Base-by-base conservation (phyloP, 2,888 invertebrate genomes). In the Anthophora plumipes region DNA sequence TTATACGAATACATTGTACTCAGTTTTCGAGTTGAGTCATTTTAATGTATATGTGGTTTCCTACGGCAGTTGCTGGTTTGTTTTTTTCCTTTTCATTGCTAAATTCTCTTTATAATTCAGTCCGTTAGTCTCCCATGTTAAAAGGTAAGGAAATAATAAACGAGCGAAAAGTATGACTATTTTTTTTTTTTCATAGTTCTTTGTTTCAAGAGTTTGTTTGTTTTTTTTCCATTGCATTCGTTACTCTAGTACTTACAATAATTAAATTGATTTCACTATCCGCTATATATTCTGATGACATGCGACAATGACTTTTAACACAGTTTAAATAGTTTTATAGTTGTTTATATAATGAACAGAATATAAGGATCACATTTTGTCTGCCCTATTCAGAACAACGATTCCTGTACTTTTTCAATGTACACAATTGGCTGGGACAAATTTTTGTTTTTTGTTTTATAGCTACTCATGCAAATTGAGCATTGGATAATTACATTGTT, bases 41-140 rank as follows among this genome's bases (percentile, higher is more conserved):
- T 76, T 83, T 75, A 73, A 71, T 72, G 72, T 79, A 84, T 67
- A 78, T 81, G 80, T 88, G 72, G 78, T 89, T 89, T 90, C 88
- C 86, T 91, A 90, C 77, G 90, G 91, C 91, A 91, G 91, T 90
- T 90, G 90, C 90, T 91, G 90, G 90, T 90, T n/a, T n/a, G n/a
- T n/a, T n/a, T n/a, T n/a, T 91, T 87, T 87, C 77, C 75, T 82
- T 50, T 79, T 85, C 75, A 77, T 78, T 73, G 59, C 50, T 64
- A 72, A 12, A 20, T 52, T n/a, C 67, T 60, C 61, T 76, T 80
- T 74, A 55, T 50, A 46, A 52, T 61, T 69, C 69, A 64, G 63
- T 78, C 79, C 76, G 48, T 80, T 37, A 81, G 59, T 83, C 78
- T 88, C 87, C 20, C 82, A 72, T 78, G 83, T 81, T 86, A 83